phyloP scores from a whole-genome alignment of 2,888 invertebrate genomes.

The Stenolophus ochropezus region DNA sequence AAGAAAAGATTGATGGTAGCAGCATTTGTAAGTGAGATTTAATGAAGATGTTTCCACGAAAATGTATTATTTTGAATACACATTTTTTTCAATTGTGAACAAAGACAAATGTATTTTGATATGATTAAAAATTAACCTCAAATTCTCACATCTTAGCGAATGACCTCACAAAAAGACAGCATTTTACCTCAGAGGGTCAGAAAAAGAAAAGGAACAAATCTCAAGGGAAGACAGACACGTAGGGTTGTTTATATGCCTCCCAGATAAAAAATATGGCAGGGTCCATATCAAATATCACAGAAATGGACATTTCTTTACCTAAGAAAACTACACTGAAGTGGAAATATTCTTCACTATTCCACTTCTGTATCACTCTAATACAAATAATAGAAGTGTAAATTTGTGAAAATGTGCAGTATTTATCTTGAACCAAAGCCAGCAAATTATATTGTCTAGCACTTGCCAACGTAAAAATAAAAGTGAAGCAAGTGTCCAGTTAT shows the following conservation, averaged over 20 bases:
- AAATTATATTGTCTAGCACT: not conserved
- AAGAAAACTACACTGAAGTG: not conserved
- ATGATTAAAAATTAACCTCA: too few relatives aligned
- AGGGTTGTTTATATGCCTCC: not conserved
- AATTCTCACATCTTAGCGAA: too few relatives aligned
- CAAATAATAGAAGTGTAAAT: not conserved
- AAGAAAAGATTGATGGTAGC: too few relatives aligned
- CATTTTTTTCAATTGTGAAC: too few relatives aligned
- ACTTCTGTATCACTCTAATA: too few relatives aligned
- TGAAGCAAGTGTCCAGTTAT: not conserved
- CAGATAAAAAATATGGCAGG: constrained; percentile 28
- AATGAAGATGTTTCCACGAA: too few relatives aligned
- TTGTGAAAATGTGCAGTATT: not conserved
- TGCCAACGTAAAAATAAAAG: not conserved
- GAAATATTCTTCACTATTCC: too few relatives aligned
- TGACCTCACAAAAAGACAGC: not conserved
- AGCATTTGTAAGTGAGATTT: too few relatives aligned
- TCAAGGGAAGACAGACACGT: not conserved
- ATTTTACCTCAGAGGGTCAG: not conserved
- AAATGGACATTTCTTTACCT: not conserved
- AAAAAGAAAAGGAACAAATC: not conserved
- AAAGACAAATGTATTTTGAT: too few relatives aligned
- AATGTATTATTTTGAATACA: too few relatives aligned
- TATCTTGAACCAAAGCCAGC: not conserved
- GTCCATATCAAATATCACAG: not conserved